These are phyloP conservation scores for Drosophila lini DNA, from an alignment of 1,140 invertebrate species.

Conservation along the genomic window DNA sequence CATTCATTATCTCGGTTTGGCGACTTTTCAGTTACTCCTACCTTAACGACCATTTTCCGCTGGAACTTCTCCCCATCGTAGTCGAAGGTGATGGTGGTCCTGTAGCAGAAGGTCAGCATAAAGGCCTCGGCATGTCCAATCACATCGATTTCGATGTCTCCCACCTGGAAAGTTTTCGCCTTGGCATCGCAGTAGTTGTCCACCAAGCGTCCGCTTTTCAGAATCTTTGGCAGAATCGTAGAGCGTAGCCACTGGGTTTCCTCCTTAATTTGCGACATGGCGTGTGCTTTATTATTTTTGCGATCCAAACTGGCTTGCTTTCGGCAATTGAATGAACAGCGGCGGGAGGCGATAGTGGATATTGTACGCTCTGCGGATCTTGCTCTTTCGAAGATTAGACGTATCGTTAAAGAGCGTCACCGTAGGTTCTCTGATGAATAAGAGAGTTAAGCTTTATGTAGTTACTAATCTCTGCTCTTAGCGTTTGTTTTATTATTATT, in stretches of 20 bases:
- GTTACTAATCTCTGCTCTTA: background rate
- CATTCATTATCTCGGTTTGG: background rate
- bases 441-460: background rate
- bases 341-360: background rate
- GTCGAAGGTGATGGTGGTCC: constrained; percentile 46
- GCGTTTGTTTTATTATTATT: background rate
- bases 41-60: constrained; percentile 68
- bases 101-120: constrained; percentile 77
- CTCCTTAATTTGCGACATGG: constrained; percentile 46
- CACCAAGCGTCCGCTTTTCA: constrained; percentile 44
- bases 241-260: constrained; percentile 54
- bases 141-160: constrained; percentile 49
- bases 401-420: background rate
- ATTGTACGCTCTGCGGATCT: background rate
- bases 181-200: constrained; percentile 39
- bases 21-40: constrained; percentile 12
- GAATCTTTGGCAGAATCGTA: constrained; percentile 38
- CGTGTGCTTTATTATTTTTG: background rate
- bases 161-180: constrained; percentile 41
- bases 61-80: constrained; percentile 30
- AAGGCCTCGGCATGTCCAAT: constrained; percentile 69
- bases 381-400: constrained; percentile 3
- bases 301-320: constrained; percentile 17
- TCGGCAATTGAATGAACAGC: constrained; percentile 20
- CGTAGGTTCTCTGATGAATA: background rate